Evolutionary conservation across 2,888 invertebrate species (phyloP), one percentile per base, ranked within the genome.

Genomic region (Leucophenga montana): DNA sequence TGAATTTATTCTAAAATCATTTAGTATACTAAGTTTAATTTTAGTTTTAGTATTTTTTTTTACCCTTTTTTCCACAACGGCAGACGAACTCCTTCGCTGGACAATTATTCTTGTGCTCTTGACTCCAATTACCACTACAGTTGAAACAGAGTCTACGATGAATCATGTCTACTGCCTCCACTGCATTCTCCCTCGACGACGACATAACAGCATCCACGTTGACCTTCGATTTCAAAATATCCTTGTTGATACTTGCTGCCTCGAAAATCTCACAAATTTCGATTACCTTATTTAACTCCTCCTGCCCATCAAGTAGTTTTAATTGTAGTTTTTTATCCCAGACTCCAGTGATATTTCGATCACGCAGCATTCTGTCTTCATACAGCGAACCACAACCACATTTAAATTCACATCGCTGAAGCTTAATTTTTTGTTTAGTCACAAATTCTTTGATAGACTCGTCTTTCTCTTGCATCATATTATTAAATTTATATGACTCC

Each of bases 401-500:
- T 50, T 68, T 62, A 54, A 70, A 74, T 18, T 74, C 71, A 69
- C 72, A 75, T n/a, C n/a, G n/a, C n/a, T n/a, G n/a, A n/a, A n/a
- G n/a, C n/a, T n/a, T n/a, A n/a, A n/a, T n/a, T n/a, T n/a, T n/a
- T n/a, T n/a, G n/a, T n/a, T n/a, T n/a, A n/a, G n/a, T n/a, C n/a
- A n/a, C n/a, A n/a, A n/a, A n/a, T n/a, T n/a, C n/a, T n/a, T n/a
- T n/a, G n/a, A n/a, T n/a, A n/a, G n/a, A n/a, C 66, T 72, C 72
- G 0, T 72, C 31, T 65, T 72, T 70, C 48, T 71, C 66, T 71
- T 76, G 75, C 11, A 54, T 18, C 0, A 75, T 67, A 5, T 11
- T 72, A 56, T 73, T 72, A 20, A 73, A 75, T 67, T 77, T 77
- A 64, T 53, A 77, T 3, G 65, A 16, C 69, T 72, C 72, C 70